Base-by-base conservation (phyloP, 2,888 invertebrate species). In the Plebejus argus region DNA sequence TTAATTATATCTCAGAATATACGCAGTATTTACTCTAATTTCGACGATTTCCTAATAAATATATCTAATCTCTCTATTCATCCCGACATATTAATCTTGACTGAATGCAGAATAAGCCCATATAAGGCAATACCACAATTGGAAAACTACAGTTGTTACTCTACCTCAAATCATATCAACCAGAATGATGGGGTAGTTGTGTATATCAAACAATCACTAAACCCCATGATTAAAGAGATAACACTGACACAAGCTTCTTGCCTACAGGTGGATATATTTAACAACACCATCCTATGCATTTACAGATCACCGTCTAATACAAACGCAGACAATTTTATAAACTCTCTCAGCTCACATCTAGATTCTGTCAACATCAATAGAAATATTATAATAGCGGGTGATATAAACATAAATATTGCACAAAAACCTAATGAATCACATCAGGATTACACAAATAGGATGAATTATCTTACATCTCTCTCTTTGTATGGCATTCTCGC, bases 401-500 rank as follows among this genome's bases (percentile, higher is more conserved):
- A 66, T 66, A 66, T 66, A 66, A 76, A 76, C 49, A 76, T 76
- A 28, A 70, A 76, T 28, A 49, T 76, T 20, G 49, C 61, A 10
- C 33, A 23, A 20, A 76, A 76, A 18, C 15, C 20, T 8, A n/a
- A 39, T 20, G 53, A 70, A 53, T 18, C 76, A 58, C 18, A 35
- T n/a, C 28, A 49, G 18, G 76, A 70, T 20, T n/a, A 61, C 8
- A 45, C 7, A 18, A 70, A 76, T 33, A 28, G 58, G 58, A 58
- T 35, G 23, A 35, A 76, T n/a, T 76, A 76, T 10, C 56, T 76
- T 18, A 76, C 33, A 12, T 76, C 66, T n/a, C 61, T 79, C 8
- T 71, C 79, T 6, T 15, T 5, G 6, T 70, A 45, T 33, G 79
- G 75, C 4, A 39, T 78, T 3, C 20, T 79, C 23, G 35, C 79